These are phyloP conservation scores for Masnerella sp. DNA, from an alignment of 2,888 invertebrate genomes.

Conservation along the genomic window DNA sequence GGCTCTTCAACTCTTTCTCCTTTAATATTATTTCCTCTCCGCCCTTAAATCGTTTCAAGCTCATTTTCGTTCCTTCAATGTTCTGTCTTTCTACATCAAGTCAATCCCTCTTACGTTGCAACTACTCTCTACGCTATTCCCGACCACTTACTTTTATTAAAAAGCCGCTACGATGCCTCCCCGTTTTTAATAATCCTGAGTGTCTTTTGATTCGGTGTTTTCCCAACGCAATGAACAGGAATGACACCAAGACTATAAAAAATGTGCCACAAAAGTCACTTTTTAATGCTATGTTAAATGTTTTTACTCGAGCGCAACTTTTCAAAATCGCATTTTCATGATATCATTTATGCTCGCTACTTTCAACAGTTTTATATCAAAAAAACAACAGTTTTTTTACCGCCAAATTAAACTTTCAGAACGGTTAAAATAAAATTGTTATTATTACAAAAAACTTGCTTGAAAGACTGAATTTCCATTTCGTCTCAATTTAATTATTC, in stretches of 20 bases:
- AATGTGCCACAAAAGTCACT: conserved; percentile 22
- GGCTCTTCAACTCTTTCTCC: conserved; percentile 36
- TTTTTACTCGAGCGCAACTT: conserved; percentile 29
- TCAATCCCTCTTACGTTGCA: conserved; percentile 43
- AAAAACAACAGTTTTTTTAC: too few species aligned
- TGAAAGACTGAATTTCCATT: too few species aligned
- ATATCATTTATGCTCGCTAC: conserved; percentile 35
- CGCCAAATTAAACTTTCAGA: too few species aligned
- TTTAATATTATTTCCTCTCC: conserved; percentile 47
- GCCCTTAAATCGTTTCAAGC: conserved; percentile 55
- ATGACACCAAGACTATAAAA: conserved; percentile 37
- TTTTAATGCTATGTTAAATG: conserved; percentile 41
- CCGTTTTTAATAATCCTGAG: conserved; percentile 60
- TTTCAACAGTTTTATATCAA: background rate
- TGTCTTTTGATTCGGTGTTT: conserved; percentile 60
- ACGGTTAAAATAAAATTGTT: too few species aligned
- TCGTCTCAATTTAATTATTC: too few species aligned
- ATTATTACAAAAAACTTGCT: too few species aligned
- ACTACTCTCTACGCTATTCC: conserved; percentile 29
- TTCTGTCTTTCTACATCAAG: conserved; percentile 54
- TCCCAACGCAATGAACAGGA: conserved; percentile 44
- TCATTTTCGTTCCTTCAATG: conserved; percentile 56
- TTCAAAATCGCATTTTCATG: conserved; percentile 42
- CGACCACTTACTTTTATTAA: conserved; percentile 60
- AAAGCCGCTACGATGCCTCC: conserved; percentile 45